Evolutionary conservation across 2,113 vertebrate genomes (phyloP).

Genomic region (Menidia beryllina): DNA sequence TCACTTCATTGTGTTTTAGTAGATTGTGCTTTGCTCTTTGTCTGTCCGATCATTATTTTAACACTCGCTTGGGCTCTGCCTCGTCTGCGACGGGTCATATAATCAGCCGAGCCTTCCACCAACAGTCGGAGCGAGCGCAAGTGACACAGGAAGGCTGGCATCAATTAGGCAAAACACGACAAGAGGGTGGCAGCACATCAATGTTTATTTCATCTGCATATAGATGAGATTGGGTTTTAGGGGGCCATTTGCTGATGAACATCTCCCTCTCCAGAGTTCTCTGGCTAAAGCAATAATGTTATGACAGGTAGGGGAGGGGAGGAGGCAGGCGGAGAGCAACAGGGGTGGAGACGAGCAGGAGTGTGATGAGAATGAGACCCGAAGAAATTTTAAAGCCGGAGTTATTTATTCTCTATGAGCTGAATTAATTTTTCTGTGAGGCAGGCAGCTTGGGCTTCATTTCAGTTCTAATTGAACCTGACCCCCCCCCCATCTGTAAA

Average conservation of each 20-base stretch:
- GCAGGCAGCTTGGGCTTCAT: slow-evolving; percentile 12
- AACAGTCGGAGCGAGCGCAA: slow-evolving; percentile 40
- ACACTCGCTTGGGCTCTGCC: slow-evolving; percentile 30
- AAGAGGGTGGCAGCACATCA: slow-evolving; percentile 63
- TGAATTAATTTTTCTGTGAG: slow-evolving; percentile 24
- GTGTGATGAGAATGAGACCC: slow-evolving; percentile 26
- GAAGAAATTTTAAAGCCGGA: slow-evolving; percentile 16
- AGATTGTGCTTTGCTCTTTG: not conserved
- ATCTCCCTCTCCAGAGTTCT: slow-evolving; percentile 43
- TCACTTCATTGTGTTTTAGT: slow-evolving; percentile 34
- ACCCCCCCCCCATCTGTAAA: slow-evolving; percentile 13
- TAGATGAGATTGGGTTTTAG: slow-evolving; percentile 76
- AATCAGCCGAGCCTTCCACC: slow-evolving; percentile 30
- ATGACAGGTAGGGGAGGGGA: slow-evolving; percentile 32
- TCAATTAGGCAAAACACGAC: slow-evolving; percentile 71
- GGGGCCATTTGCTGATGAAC: slow-evolving; percentile 75
- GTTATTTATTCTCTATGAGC: slow-evolving; percentile 31
- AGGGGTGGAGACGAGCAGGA: slow-evolving; percentile 1
- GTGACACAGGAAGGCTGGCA: slow-evolving; percentile 53
- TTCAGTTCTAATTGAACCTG: slow-evolving; percentile 29
- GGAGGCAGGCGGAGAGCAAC: not conserved
- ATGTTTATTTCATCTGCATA: slow-evolving; percentile 85
- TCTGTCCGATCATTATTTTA: slow-evolving; percentile 29
- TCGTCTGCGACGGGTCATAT: slow-evolving; percentile 42
- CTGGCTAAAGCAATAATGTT: slow-evolving; percentile 38